Evolutionary conservation across 2,113 vertebrate genomes (phyloP), one percentile per base, ranked within the genome.

Genomic region (Pseudorhombus dupliciocellatus): DNA sequence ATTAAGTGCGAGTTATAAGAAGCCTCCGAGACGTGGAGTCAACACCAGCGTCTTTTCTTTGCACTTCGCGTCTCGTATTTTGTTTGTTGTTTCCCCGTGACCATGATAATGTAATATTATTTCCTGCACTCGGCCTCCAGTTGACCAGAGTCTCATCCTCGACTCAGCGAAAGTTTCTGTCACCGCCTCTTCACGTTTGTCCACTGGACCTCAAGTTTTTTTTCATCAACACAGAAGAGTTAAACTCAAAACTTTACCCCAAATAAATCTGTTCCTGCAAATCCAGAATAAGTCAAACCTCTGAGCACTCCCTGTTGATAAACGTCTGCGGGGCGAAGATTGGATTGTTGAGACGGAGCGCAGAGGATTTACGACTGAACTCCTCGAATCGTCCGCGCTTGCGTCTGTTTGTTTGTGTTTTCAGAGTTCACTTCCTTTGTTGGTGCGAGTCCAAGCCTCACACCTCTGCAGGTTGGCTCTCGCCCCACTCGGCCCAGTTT

Each of bases 371-470:
- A 52, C 8, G 9, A 40, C 48, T 53, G 50, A 12, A 20, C 1
- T 11, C 14, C 1, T 1, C 10, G 34, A 37, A 4, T 11, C 2
- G 34, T 37, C 0, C 10, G 34, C 10, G 31, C 9, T 42, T 18
- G 42, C n/a, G n/a, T n/a, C n/a, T 44, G 42, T 46, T 46, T 46
- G 42, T 46, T 46, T 46, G 42, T 46, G 42, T 46, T 46, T 37
- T 6, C 30, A 53, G 53, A 70, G 34, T 70, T 51, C 2, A 26
- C 44, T 73, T 66, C 50, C 30, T 69, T 37, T 44, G 16, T 16
- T 48, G 76, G 70, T 75, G 46, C 2, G 40, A 8, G 24, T 69
- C 70, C 61, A 20, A 66, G 50, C 20, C 40, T 55, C 70, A 30
- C 59, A 28, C 40, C 1, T 52, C 56, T 7, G 20, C 46, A 20